Conservation (phyloP, 2,113 vertebrate species). For the Talpa occidentalis region DNA sequence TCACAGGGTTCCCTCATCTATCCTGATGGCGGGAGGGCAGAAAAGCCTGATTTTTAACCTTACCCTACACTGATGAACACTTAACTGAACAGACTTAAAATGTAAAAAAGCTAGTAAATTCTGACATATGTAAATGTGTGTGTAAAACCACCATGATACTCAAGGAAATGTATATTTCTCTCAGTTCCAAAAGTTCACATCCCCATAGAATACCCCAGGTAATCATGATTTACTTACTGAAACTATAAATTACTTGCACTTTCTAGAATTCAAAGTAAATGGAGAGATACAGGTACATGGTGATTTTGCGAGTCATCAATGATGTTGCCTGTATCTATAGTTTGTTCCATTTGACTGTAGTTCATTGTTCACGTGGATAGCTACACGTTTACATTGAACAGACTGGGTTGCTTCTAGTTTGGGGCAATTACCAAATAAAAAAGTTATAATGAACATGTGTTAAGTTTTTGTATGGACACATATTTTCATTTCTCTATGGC, state of each 20-base stretch:
- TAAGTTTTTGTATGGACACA: neutral
- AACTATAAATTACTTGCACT: neutral
- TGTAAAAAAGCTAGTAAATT: neutral
- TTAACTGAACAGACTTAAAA: neutral
- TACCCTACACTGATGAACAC: too few species aligned
- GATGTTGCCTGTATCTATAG: neutral
- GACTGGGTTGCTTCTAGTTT: neutral
- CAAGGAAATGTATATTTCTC: neutral
- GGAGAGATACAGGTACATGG: neutral
- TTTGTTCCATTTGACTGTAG: neutral
- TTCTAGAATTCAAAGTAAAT: conserved; percentile 17
- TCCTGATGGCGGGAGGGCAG: too few species aligned
- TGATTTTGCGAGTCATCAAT: neutral
- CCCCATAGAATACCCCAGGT: neutral
- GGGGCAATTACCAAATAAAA: neutral
- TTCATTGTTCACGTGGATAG: neutral
- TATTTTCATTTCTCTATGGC: neutral
- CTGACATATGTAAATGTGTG: neutral
- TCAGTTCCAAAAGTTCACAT: neutral
- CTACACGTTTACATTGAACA: neutral
- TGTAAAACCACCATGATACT: neutral
- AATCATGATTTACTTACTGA: neutral
- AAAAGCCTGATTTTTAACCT: too few species aligned
- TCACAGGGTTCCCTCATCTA: too few species aligned
- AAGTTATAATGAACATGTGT: neutral